phyloP scores from a whole-genome alignment of 2,888 invertebrate species.

The Heteropelma amictum region DNA sequence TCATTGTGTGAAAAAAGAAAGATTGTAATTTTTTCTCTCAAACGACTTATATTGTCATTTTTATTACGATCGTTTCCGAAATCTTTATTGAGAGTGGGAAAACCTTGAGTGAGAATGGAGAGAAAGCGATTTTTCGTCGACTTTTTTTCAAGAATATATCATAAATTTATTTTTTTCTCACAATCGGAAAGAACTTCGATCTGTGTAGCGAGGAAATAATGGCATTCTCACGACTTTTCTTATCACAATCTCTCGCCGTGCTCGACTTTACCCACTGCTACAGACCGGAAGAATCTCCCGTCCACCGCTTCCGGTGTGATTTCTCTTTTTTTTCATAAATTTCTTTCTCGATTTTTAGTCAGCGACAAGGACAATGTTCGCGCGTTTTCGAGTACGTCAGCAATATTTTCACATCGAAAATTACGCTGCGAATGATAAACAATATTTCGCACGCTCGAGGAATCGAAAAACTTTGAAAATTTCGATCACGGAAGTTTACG shows the following conservation, averaged over 20 bases:
- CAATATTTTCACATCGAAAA: background rate
- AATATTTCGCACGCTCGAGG: background rate
- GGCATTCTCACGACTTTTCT: slow-evolving; percentile 27
- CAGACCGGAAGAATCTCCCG: slow-evolving; percentile 37
- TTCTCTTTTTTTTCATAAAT: background rate
- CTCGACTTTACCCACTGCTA: slow-evolving; percentile 11
- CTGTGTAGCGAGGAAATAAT: slow-evolving; percentile 29
- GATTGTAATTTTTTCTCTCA: too few relatives aligned
- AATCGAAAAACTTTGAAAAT: background rate
- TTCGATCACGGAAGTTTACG: background rate
- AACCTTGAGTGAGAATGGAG: too few relatives aligned
- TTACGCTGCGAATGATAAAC: too few relatives aligned
- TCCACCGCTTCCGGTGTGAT: slow-evolving; percentile 42
- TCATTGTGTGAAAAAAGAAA: too few relatives aligned
- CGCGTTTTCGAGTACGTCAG: background rate
- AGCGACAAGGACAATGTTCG: background rate
- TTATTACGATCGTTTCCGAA: too few relatives aligned
- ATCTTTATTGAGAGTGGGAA: too few relatives aligned
- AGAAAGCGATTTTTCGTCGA: too few relatives aligned
- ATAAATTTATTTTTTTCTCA: too few relatives aligned
- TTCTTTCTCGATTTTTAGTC: background rate
- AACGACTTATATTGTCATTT: too few relatives aligned
- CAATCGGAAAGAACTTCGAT: too few relatives aligned
- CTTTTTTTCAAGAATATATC: too few relatives aligned
- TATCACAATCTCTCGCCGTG: slow-evolving; percentile 24